Evolutionary conservation across 2,888 invertebrate genomes (phyloP), one percentile per base, ranked within the genome.

Genomic region (Drosophila nigricruria): DNA sequence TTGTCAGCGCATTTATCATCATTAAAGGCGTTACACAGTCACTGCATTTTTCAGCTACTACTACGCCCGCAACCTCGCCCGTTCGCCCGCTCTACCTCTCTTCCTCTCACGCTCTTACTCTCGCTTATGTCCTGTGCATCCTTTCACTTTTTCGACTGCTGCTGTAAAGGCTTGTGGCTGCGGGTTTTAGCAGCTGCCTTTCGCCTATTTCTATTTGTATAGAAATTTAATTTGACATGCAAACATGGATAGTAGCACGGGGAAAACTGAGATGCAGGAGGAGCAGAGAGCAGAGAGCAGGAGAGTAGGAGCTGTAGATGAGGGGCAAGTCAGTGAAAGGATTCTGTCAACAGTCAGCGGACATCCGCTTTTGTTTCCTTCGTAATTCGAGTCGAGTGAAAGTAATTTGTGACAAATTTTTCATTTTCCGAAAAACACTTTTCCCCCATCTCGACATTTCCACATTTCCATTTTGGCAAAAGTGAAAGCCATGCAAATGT

Each of bases 141-240:
- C 53, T 53, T 53, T 53, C 53, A 53, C 53, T 53, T 53, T 53
- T 54, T 30, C 30, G 27, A 18, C 38, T 1, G 56, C 38, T 1
- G 56, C 20, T n/a, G 27, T 75, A 64, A 76, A 87, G 81, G 84
- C 69, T 84, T 84, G 85, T 56, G 82, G 74, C 88, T 83, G 89
- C 87, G 77, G 82, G 86, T 70, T 25, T 30, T 0, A 52, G 54
- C 86, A 70, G 70, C 77, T 78, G 67, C 65, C 56, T 62, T 52
- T 53, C 38, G 53, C 53, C 25, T 34, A 34, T 53, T 53, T 53
- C 42, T 88, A 65, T 86, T 86, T 86, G 86, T 90, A 76, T 89
- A 77, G 84, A 90, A 90, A 90, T 84, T 77, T 36, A 81, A 90
- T 90, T 87, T 89, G 89, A 89, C 87, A 87, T 90, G 87, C 90